These are phyloP conservation scores for Augochlorella aurata DNA, from an alignment of 2,888 invertebrate species.

Conservation along the genomic window DNA sequence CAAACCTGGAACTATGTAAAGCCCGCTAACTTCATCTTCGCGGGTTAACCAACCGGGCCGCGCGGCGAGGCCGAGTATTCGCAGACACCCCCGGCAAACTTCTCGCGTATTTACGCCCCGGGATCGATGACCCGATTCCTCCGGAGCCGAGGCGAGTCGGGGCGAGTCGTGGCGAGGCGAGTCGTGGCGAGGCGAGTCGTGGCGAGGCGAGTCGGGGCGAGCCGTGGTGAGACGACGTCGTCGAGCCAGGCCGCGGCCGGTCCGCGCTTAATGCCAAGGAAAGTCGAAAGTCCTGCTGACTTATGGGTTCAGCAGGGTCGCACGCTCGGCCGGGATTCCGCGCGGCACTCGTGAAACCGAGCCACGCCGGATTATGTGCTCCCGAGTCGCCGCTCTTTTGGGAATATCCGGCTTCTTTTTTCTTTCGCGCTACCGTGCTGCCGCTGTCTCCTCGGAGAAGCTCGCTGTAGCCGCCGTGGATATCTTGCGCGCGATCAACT, in stretches of 20 bases:
- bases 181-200: not conserved
- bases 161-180: not conserved
- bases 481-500: not conserved
- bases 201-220: not conserved
- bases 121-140: constrained; percentile 58
- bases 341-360: not conserved
- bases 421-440: not conserved
- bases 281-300: constrained; percentile 39
- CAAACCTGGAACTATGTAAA: constrained; percentile 77
- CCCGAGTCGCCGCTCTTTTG: not conserved
- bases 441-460: not conserved
- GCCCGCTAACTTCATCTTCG: constrained; percentile 73
- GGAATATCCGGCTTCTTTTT: not conserved
- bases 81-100: constrained; percentile 34
- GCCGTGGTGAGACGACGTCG: not conserved
- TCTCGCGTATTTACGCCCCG: constrained; percentile 43
- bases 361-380: constrained; percentile 7
- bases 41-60: constrained; percentile 71
- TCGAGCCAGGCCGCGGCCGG: not conserved
- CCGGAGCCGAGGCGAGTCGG: not conserved
- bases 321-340: constrained; percentile 13
- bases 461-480: not conserved
- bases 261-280: constrained; percentile 38
- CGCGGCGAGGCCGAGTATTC: constrained; percentile 30
- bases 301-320: constrained; percentile 32